A percentile compares a stretch with the other conserved stretches of the same genome.
These are phyloP conservation scores for Coryphaenoides rupestris DNA, from an alignment of 2,113 vertebrate genomes.

Conservation along the genomic window DNA sequence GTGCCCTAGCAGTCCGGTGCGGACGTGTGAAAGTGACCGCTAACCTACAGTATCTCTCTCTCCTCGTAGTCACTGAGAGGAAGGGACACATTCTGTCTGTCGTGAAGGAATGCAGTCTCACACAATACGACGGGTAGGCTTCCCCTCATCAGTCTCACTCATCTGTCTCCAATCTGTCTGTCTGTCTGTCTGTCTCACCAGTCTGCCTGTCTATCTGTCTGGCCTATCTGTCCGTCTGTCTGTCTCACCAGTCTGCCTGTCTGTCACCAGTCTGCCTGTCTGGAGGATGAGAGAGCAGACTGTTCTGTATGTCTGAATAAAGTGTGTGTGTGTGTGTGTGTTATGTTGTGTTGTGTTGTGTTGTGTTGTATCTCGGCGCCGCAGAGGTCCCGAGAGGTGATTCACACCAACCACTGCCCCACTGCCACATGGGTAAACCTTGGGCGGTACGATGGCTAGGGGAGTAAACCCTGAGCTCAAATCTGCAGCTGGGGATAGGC, in stretches of 20 bases:
- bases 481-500: too few relatives aligned
- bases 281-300: too few relatives aligned
- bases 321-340: conserved; percentile 5
- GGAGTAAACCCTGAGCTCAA: too few relatives aligned
- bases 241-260: too few relatives aligned
- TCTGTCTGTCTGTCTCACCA: too few relatives aligned
- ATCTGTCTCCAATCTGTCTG: conserved; percentile 4
- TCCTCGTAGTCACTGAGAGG: neutral
- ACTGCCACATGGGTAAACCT: too few relatives aligned
- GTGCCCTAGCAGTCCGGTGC: too few relatives aligned
- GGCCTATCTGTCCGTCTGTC: conserved; percentile 6
- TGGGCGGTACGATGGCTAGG: too few relatives aligned
- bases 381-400: too few relatives aligned
- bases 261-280: neutral
- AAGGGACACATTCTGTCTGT: neutral
- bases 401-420: too few relatives aligned
- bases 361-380: too few relatives aligned
- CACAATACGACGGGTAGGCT: neutral
- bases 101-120: neutral
- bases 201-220: conserved; percentile 3
- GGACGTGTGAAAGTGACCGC: neutral
- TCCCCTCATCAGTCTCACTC: neutral
- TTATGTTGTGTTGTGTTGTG: conserved; percentile 25
- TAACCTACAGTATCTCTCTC: neutral
- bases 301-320: too few relatives aligned